Base-by-base conservation (phyloP, 2,797 vertebrate genomes). In the Orientallactaga sibirica region DNA sequence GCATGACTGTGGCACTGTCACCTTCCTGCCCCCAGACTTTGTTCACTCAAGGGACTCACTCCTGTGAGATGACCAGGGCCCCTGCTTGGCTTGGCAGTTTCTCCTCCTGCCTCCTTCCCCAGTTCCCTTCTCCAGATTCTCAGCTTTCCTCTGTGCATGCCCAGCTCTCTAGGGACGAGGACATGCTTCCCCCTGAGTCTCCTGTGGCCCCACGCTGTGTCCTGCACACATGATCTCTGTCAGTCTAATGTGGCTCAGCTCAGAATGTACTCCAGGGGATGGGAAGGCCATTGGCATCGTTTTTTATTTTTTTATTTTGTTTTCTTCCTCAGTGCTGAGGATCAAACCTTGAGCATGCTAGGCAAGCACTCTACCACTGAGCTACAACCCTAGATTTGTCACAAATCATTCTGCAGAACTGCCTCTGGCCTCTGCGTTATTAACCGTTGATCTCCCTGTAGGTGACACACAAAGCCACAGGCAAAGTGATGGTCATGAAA, bases 401-500 rank as follows among this genome's bases (percentile, higher is more conserved):
- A 33, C 91, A 61, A 55, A 67, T 27, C 15, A 4, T 67, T 66
- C 16, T 68, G 73, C 14, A 62, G 67, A 62, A 52, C 25, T 92
- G 10, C 73, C 78, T 90, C 52, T 58, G 9, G 8, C 43, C 52
- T 89, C 77, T 74, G 76, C 84, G 77, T 78, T 62, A 79, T 88
- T 94, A 91, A 96, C 80, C 55, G 61, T 96, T 61, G 27, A 41
- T 97, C n/a, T 97, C 93, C 94, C 79, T 77, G 55, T 97, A 99
- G 99, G 99, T 99, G 96, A 99, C 99, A 73, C 99, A 99, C 97
- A 99, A 99, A 98, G 99, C 99, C 95, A 99, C 99, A 0, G 99
- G 99, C 91, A 99, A 99, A 97, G 99, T 99, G 98, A 99, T 99
- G 99, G 99, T 99, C 97, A 99, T 99, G 99, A 99, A 99, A 97